Conservation (phyloP, 2,113 vertebrate species). For the Ramphastos sulfuratus region DNA sequence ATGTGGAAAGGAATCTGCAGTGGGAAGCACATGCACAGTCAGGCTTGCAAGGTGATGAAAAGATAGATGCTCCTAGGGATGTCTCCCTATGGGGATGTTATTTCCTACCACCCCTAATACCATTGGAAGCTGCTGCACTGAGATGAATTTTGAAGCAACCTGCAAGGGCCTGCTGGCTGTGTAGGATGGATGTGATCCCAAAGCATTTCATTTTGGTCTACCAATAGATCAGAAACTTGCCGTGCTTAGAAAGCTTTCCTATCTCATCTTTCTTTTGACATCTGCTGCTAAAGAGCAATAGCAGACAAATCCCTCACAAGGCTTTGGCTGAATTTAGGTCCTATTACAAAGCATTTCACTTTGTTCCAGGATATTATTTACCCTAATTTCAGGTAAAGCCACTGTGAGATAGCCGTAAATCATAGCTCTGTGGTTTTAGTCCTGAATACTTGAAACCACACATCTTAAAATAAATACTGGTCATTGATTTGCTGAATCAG, state of each 20-base stretch:
- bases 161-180: neutral
- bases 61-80: neutral
- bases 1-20: fast-evolving
- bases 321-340: neutral
- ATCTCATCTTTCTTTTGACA: neutral
- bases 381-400: neutral
- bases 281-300: conserved; percentile 11
- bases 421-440: neutral
- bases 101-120: neutral
- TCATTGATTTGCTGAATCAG: neutral
- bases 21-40: neutral
- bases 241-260: neutral
- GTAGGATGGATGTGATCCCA: neutral
- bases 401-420: neutral
- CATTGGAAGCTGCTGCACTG: neutral
- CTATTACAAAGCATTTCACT: neutral
- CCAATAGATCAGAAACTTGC: neutral
- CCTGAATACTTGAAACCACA: neutral
- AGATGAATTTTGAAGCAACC: neutral
- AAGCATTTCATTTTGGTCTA: neutral
- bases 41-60: neutral
- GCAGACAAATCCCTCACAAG: neutral
- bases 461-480: neutral
- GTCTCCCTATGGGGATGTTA: neutral
- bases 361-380: neutral